Evolutionary conservation across 2,888 invertebrate genomes (phyloP).

Genomic region (Drosophila cracens): DNA sequence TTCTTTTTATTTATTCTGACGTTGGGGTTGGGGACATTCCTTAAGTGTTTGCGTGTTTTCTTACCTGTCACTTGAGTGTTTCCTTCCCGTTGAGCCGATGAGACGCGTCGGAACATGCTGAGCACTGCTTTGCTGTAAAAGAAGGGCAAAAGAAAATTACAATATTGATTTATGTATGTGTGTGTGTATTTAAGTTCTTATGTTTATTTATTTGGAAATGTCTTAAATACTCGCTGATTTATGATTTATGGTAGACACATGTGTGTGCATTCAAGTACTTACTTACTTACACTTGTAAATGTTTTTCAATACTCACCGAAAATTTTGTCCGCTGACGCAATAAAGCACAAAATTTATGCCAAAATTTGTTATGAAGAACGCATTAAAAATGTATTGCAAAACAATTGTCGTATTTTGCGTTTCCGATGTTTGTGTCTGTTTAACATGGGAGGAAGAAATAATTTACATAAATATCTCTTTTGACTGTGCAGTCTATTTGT

Average conservation of each 20-base stretch:
- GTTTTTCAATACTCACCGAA: slow-evolving; percentile 86
- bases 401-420: slow-evolving; percentile 86
- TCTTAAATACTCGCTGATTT: slow-evolving; percentile 84
- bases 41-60: slow-evolving; percentile 32
- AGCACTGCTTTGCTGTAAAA: slow-evolving; percentile 83
- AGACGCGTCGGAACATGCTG: slow-evolving; percentile 83
- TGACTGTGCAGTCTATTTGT: neutral
- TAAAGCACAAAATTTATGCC: slow-evolving; percentile 93
- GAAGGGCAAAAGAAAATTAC: slow-evolving; percentile 17
- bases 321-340: slow-evolving; percentile 93
- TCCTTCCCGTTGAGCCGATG: slow-evolving; percentile 80
- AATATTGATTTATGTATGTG: slow-evolving; percentile 1
- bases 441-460: slow-evolving; percentile 24
- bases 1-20: slow-evolving; percentile 10
- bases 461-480: neutral
- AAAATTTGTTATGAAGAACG: slow-evolving; percentile 92
- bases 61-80: slow-evolving; percentile 85
- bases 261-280: neutral
- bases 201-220: neutral
- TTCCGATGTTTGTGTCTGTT: slow-evolving; percentile 83
- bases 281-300: neutral
- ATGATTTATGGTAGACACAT: neutral
- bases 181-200: neutral
- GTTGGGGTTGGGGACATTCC: neutral
- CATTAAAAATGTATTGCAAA: slow-evolving; percentile 88